Conservation (phyloP, 2,888 invertebrate species). For the Stenurella melanura region DNA sequence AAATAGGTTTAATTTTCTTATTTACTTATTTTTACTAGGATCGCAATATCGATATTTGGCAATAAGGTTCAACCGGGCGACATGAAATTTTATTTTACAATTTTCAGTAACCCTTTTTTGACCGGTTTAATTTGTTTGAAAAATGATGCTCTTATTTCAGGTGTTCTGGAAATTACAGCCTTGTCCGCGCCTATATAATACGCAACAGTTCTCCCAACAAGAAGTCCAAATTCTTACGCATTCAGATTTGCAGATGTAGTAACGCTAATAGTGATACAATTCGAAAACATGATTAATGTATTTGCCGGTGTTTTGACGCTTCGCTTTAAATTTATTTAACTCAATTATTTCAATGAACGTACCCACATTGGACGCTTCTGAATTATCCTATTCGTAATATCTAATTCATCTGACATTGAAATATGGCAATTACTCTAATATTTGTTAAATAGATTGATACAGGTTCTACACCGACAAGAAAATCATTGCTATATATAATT, state of each 20-base stretch:
- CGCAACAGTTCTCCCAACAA: too few relatives aligned
- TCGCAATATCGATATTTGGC: too few relatives aligned
- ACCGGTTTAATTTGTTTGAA: too few relatives aligned
- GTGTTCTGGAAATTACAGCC: too few relatives aligned
- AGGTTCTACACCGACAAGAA: not conserved
- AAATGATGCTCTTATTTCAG: too few relatives aligned
- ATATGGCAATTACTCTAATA: conserved; percentile 3
- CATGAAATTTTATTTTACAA: too few relatives aligned
- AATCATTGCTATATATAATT: not conserved
- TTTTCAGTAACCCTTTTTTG: too few relatives aligned
- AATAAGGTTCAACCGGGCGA: too few relatives aligned
- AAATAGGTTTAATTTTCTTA: too few relatives aligned
- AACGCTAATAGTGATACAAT: not conserved
- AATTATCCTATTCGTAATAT: conserved; percentile 16
- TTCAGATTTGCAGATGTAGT: not conserved
- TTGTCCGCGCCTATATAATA: too few relatives aligned
- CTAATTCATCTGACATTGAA: conserved; percentile 27
- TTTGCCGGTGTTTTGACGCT: conserved; percentile 16
- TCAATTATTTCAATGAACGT: conserved; percentile 15
- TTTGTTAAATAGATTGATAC: not conserved
- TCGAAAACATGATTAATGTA: conserved; percentile 21
- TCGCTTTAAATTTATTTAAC: conserved; percentile 7
- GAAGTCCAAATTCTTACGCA: too few relatives aligned
- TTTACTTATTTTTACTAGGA: too few relatives aligned
- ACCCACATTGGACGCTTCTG: conserved; percentile 16